Conservation (phyloP, 2,113 vertebrate genomes). For the Etia nguti region DNA sequence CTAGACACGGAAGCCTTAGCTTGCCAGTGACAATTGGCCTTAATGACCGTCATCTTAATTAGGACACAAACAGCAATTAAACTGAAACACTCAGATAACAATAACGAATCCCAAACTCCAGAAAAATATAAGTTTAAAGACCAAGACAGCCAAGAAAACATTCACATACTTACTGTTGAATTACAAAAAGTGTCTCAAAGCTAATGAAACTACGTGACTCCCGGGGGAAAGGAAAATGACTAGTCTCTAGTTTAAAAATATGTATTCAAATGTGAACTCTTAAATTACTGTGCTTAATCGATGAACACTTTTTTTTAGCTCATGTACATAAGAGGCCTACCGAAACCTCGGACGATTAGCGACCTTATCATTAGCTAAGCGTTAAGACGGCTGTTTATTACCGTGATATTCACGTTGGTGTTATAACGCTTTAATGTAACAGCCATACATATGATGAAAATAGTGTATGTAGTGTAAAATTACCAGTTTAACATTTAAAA, state of each 20-base stretch:
- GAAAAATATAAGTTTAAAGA: neutral
- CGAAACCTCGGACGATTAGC: neutral
- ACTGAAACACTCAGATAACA: neutral
- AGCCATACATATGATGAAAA: neutral
- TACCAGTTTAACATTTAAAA: constrained; percentile 38
- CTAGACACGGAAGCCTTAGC: neutral
- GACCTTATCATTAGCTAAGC: neutral
- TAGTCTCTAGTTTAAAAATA: neutral
- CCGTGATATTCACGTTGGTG: neutral
- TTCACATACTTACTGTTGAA: constrained; percentile 39
- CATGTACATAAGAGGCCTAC: constrained; percentile 24
- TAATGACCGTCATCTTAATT: neutral
- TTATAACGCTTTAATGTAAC: neutral
- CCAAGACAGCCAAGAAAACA: neutral
- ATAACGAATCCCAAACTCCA: neutral
- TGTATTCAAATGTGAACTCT: neutral
- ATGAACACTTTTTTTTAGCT: neutral
- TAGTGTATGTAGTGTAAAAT: constrained; percentile 5
- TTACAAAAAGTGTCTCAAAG: neutral
- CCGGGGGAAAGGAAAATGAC: neutral
- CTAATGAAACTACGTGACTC: constrained; percentile 7
- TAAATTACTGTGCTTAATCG: neutral
- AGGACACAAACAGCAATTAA: neutral
- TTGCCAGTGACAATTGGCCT: neutral
- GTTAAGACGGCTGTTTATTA: neutral